Evolutionary conservation across 2,888 invertebrate genomes (phyloP), one percentile per base, ranked within the genome.

Genomic region (Leptopilina drosophilae): DNA sequence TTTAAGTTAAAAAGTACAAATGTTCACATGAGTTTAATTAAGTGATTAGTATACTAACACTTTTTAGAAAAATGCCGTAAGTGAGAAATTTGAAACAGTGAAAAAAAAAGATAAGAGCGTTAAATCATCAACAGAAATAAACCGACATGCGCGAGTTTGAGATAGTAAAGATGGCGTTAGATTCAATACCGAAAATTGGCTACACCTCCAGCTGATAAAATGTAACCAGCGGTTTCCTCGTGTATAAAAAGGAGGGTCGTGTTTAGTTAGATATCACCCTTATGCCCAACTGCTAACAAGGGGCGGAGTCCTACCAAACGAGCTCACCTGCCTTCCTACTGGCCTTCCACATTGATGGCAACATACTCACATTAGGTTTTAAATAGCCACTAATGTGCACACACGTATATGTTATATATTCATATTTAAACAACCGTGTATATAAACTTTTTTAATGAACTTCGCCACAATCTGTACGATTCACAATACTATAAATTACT

Each of bases 261-360:
- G 67, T 73, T 80, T 86, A 85, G 86, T 87, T 86, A 87, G 88
- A 88, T 89, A 89, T 89, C 88, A 89, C 88, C 89, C 89, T 87
- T 87, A 86, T 89, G 87, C 87, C 87, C 88, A 87, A 87, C 85
- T 86, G 87, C 90, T 89, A 89, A 90, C 89, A 85, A 90, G 90
- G 90, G 91, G 91, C 91, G 91, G 91, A 90, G 91, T 89, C 81
- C 84, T 62, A 78, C 77, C 76, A 75, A 80, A 76, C 82, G 82
- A 80, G 66, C 80, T 78, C 82, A 84, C 83, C 83, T 82, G 83
- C 83, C 83, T 83, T 78, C 82, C 76, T 81, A 80, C 82, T 82
- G 79, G 82, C 81, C 81, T 81, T 80, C 82, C 82, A 81, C 80
- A 81, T 77, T 82, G 81, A 78, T 73, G 56, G 53, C 78, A 75